Evolutionary conservation across 2,113 vertebrate species (phyloP).

Genomic region (zebrafish (Danio rerio)): DNA sequence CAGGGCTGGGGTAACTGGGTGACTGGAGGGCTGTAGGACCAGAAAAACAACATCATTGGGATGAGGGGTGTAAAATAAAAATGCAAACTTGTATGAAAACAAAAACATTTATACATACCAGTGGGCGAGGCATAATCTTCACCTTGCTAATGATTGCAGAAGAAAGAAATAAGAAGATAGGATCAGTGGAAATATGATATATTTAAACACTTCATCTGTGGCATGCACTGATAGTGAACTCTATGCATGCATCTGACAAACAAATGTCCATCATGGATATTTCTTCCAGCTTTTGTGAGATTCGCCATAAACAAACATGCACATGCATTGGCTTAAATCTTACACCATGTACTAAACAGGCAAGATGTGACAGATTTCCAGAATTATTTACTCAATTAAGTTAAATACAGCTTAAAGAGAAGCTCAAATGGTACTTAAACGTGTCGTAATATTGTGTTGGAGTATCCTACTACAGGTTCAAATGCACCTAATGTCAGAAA

Average conservation of each 20-base stretch:
- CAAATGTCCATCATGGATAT: neutral
- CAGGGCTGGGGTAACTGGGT: conserved; percentile 79
- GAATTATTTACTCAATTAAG: neutral
- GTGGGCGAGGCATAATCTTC: conserved; percentile 84
- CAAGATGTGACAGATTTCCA: neutral
- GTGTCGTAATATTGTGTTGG: too few relatives aligned
- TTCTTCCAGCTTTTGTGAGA: neutral
- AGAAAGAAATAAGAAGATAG: conserved; percentile 16
- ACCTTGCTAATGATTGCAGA: conserved; percentile 72
- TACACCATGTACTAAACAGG: neutral
- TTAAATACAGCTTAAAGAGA: neutral
- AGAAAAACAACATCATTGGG: neutral
- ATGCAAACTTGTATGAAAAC: too few relatives aligned
- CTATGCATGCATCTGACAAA: neutral
- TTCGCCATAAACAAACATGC: conserved; percentile 1
- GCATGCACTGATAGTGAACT: neutral
- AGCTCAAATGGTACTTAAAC: too few relatives aligned
- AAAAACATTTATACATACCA: conserved; percentile 75
- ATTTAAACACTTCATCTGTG: neutral
- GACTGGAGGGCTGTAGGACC: conserved; percentile 84
- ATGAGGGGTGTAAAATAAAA: too few relatives aligned
- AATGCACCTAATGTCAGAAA: too few relatives aligned
- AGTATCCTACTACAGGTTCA: too few relatives aligned
- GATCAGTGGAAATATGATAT: neutral
- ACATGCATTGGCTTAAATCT: conserved; percentile 18